These are phyloP conservation scores for Laterallus jamaicensis DNA, from an alignment of 2,113 vertebrate species.

Conservation along the genomic window DNA sequence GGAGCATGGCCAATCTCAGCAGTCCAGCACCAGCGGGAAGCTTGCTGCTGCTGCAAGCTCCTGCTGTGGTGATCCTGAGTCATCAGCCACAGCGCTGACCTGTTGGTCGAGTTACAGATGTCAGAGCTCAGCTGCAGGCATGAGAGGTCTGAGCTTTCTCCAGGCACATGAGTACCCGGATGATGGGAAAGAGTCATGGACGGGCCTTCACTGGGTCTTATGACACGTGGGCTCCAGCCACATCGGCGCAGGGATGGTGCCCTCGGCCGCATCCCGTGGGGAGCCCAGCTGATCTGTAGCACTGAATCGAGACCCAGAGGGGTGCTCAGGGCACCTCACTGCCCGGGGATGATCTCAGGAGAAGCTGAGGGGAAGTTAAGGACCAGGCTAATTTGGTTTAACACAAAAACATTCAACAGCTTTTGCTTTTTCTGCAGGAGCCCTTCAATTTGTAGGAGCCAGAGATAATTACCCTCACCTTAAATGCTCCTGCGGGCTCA, in stretches of 20 bases:
- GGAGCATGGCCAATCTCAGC: neutral
- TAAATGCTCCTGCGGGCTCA: neutral
- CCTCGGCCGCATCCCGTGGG: neutral
- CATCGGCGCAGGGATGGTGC: neutral
- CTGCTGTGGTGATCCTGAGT: neutral
- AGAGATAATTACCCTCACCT: neutral
- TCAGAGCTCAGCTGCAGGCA: neutral
- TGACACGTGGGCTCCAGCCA: neutral
- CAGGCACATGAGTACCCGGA: rapidly evolving
- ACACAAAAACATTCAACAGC: neutral
- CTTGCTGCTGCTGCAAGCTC: neutral
- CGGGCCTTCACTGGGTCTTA: rapidly evolving
- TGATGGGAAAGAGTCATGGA: neutral
- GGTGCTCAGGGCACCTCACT: neutral
- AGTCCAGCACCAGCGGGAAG: neutral
- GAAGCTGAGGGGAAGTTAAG: neutral
- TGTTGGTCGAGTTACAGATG: neutral
- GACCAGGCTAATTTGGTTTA: neutral
- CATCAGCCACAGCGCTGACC: constrained; percentile 4
- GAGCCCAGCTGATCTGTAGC: neutral
- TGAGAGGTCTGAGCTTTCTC: neutral
- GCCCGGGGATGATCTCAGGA: neutral
- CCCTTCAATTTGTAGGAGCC: neutral
- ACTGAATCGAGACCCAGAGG: neutral
- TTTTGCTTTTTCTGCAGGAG: neutral